Base-by-base conservation (phyloP, 2,113 vertebrate genomes). In the Otis tarda region DNA sequence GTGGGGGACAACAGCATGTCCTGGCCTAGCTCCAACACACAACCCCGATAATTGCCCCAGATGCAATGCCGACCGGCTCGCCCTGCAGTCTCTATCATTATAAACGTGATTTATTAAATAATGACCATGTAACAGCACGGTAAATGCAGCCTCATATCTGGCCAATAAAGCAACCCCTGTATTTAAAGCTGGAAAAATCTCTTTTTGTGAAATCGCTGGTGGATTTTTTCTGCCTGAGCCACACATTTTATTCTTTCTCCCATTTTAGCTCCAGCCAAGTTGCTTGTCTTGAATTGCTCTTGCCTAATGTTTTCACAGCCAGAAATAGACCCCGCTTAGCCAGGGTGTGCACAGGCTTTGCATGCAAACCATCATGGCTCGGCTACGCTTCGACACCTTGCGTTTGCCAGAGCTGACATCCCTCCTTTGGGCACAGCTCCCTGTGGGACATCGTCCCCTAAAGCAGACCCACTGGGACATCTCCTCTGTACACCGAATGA, bases 71-170 rank as follows among this genome's bases (percentile, higher is more conserved):
- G 27, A 43, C 93, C 2, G 16, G 81, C 91, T 25, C 2, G 31
- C 75, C 71, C 90, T 45, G 71, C 5, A 30, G 25, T 25, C 27
- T 74, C 77, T 92, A 84, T 95, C 90, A 84, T 87, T 92, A 96
- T 12, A 84, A 93, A 75, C 0, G 10, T 14, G 24, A 89, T 96
- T 93, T 93, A 96, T 95, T 96, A 96, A 96, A 92, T 93, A 90
- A 89, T 76, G 70, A 84, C 79, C 20, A 45, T 0, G 30, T 12
- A 45, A 30, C 30, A 59, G 52, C 68, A 35, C 61, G 50, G 24
- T 37, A 57, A 83, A 49, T 64, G 50, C 64, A 39, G 52, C 61
- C 39, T 25, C 30, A 0, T 78, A 82, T 79, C 88, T 84, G 76
- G 35, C 83, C 74, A 68, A 30, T 23, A 78, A 93, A 91, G 49